Conservation (phyloP, 2,888 invertebrate genomes). For the Eupithecia inturbata region DNA sequence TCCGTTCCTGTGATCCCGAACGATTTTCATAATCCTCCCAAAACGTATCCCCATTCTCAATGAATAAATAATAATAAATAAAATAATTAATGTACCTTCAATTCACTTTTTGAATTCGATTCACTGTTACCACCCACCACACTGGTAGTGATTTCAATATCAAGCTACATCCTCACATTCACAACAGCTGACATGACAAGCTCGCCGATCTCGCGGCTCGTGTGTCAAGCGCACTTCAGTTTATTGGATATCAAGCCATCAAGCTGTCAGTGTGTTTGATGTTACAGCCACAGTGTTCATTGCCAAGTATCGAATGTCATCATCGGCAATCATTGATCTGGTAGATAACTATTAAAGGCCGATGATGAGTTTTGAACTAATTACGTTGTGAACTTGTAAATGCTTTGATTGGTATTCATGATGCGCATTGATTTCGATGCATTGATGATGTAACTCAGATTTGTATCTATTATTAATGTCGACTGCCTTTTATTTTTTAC, state of each 20-base stretch:
- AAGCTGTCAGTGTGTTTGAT: conserved; percentile 58
- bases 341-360: neutral
- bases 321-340: conserved; percentile 1
- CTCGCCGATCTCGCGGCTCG: conserved; percentile 31
- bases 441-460: neutral
- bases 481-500: too few relatives aligned
- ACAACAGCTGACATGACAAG: neutral
- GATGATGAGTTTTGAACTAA: neutral
- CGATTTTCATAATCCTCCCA: too few relatives aligned
- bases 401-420: neutral
- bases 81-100: too few relatives aligned
- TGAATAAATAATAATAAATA: too few relatives aligned
- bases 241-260: conserved; percentile 62
- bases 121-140: neutral
- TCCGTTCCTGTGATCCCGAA: too few relatives aligned
- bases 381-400: neutral
- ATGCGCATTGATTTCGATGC: neutral
- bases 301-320: conserved; percentile 6
- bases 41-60: too few relatives aligned
- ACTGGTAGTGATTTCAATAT: too few relatives aligned
- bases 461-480: too few relatives aligned
- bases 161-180: conserved; percentile 11
- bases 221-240: conserved; percentile 50
- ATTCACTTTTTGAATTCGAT: neutral
- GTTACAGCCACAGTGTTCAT: conserved; percentile 35